Base-by-base conservation (phyloP, 2,888 invertebrate species). In the Cryptophagus acutangulus region DNA sequence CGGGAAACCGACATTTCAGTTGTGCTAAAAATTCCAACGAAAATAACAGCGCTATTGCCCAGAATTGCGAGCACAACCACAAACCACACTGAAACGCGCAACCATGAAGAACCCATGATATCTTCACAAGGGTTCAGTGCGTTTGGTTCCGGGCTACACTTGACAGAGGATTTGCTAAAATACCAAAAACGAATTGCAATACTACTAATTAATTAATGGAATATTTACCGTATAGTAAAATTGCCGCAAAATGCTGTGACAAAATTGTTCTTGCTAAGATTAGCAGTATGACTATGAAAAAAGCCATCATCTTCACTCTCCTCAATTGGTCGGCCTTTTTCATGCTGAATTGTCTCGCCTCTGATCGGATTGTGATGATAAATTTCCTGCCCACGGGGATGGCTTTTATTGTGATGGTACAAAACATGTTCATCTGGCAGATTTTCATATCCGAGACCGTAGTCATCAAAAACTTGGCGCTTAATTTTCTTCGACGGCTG, bases 41-140 rank as follows among this genome's bases (percentile, higher is more conserved):
- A 68, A 3, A 91, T 77, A 0, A 92, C 91, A 3, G 87, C 84
- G 8, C 83, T 68, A 69, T 93, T 93, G 40, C 92, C 92, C 10
- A 87, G 73, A 1, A 91, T 80, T 0, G 91, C 89, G 5, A 88
- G 75, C 1, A 83, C 70, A 42, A 90, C 81, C 17, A 92, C 91
- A 52, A 89, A 74, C 92, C 93, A 94, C 2, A 92, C 89, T 36
- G 87, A 82, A 50, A 81, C 77, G 39, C 88, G 76, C 2, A 88
- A 72, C 81, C 84, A 85, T 30, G 78, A 69, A 65, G 82, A 82
- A 15, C 89, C 89, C 84, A 91, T 88, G 41, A 91, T 87, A 64
- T 91, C 90, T 63, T 90, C 90, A 66, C 91, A 91, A 0, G 90
- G 90, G 68, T 89, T 91, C 36, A 90, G 71, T 0, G 85, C 87